These are phyloP conservation scores for Euproctis similis DNA, from an alignment of 2,888 invertebrate genomes.

Conservation along the genomic window DNA sequence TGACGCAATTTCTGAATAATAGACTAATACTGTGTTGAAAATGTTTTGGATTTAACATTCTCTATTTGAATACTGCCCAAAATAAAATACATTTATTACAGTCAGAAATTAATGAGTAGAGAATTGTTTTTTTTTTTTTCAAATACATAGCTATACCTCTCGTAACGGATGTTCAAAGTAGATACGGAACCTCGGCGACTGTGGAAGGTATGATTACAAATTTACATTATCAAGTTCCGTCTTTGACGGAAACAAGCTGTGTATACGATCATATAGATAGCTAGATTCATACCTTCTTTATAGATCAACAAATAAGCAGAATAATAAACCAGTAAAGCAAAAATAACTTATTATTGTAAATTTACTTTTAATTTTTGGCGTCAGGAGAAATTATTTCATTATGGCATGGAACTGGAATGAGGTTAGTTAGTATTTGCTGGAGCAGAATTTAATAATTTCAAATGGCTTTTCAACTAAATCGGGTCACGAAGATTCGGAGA, in stretches of 20 bases:
- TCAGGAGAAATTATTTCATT: neutral
- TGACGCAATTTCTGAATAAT: slow-evolving; percentile 1
- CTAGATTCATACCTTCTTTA: too few species aligned
- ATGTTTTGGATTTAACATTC: too few species aligned
- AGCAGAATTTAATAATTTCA: slow-evolving; percentile 11
- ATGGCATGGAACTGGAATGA: neutral
- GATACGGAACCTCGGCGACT: slow-evolving; percentile 13
- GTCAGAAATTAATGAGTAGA: slow-evolving; percentile 32
- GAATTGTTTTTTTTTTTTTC: slow-evolving; percentile 29
- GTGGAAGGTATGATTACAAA: slow-evolving; percentile 10
- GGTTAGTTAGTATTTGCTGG: neutral
- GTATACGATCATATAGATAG: slow-evolving; percentile 6
- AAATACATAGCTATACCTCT: slow-evolving; percentile 6
- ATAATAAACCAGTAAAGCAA: neutral
- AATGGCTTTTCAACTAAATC: slow-evolving; percentile 37
- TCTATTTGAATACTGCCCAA: too few species aligned
- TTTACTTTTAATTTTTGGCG: neutral
- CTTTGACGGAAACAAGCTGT: slow-evolving; percentile 10
- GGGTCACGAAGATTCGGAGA: slow-evolving; percentile 58
- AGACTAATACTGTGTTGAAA: too few species aligned
- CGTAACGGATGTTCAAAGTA: slow-evolving; percentile 18
- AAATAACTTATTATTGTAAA: neutral
- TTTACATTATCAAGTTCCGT: slow-evolving; percentile 14
- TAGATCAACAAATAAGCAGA: neutral
- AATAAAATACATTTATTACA: slow-evolving; percentile 15